Evolutionary conservation across 2,113 vertebrate species (phyloP).

Genomic region (Nansenia antarctica): DNA sequence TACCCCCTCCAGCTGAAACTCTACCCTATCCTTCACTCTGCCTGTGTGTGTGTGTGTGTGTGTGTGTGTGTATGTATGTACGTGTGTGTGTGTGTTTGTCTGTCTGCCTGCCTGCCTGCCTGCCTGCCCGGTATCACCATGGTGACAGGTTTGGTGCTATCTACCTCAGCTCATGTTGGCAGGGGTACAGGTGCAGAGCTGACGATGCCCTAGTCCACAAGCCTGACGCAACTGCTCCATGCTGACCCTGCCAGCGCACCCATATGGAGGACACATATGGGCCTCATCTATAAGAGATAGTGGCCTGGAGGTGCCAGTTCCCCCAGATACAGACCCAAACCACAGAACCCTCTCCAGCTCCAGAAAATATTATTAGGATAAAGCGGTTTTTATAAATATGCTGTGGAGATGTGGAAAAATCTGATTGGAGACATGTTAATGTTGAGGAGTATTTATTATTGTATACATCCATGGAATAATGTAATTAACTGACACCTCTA

Average conservation of each 20-base stretch:
- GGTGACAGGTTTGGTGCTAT: conserved; percentile 36
- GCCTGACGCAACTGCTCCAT: conserved; percentile 43
- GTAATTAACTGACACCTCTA: too few relatives aligned
- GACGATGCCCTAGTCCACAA: conserved; percentile 58
- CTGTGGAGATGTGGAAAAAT: too few relatives aligned
- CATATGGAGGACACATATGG: conserved; percentile 70
- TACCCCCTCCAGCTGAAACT: background rate
- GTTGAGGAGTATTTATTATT: too few relatives aligned
- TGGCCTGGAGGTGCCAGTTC: conserved; percentile 38
- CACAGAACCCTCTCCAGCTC: conserved; percentile 21
- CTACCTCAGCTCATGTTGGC: conserved; percentile 47
- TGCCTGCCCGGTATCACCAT: conserved; percentile 50
- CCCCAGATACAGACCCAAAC: conserved; percentile 30
- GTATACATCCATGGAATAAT: too few relatives aligned
- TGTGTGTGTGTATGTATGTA: conserved; percentile 1
- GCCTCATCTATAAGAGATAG: conserved; percentile 67
- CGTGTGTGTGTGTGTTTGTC: conserved; percentile 12
- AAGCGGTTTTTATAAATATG: too few relatives aligned
- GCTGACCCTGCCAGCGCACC: conserved; percentile 57
- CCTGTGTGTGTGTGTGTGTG: conserved; percentile 28
- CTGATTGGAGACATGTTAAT: too few relatives aligned
- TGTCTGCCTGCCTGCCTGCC: conserved; percentile 23
- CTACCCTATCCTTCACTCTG: conserved; percentile 15
- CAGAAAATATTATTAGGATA: background rate
- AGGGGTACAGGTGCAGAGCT: conserved; percentile 50